Percentiles rank a stretch among this genome's conserved stretches.
phyloP scores from a whole-genome alignment of 1,140 invertebrate genomes.

The Ceratosolen fusciceps region DNA sequence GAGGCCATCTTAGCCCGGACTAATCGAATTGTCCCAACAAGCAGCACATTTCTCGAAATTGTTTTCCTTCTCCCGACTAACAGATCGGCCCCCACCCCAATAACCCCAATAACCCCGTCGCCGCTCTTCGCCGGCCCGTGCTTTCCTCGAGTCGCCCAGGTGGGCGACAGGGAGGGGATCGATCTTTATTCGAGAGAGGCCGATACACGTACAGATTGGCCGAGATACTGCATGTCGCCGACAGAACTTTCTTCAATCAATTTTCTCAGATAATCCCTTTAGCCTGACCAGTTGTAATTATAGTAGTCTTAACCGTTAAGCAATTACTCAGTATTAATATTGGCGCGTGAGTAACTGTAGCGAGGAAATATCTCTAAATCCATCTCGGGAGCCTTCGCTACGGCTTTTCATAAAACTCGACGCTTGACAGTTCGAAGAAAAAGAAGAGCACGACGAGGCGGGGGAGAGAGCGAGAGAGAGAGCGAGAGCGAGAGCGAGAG shows the following conservation, averaged over 20 bases:
- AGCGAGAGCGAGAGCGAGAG: too few species aligned
- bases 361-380: too few species aligned
- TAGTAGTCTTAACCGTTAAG: not conserved
- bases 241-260: not conserved
- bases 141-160: not conserved
- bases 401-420: not conserved
- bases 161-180: too few species aligned
- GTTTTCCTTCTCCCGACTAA: constrained; percentile 64
- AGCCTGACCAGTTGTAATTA: not conserved
- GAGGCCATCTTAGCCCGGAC: constrained; percentile 66
- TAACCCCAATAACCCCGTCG: too few species aligned
- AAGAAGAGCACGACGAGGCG: too few species aligned
- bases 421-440: too few species aligned
- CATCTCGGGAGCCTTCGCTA: too few species aligned
- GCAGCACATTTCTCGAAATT: constrained; percentile 69
- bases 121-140: too few species aligned
- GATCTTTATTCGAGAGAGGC: too few species aligned
- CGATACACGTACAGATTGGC: too few species aligned
- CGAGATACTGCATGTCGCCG: not conserved
- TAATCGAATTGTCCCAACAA: constrained; percentile 70
- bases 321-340: not conserved
- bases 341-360: not conserved
- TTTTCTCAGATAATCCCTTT: not conserved
- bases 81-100: constrained; percentile 42
- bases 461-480: too few species aligned